Conservation (phyloP, 2,113 vertebrate species). For the Nerophis ophidion region DNA sequence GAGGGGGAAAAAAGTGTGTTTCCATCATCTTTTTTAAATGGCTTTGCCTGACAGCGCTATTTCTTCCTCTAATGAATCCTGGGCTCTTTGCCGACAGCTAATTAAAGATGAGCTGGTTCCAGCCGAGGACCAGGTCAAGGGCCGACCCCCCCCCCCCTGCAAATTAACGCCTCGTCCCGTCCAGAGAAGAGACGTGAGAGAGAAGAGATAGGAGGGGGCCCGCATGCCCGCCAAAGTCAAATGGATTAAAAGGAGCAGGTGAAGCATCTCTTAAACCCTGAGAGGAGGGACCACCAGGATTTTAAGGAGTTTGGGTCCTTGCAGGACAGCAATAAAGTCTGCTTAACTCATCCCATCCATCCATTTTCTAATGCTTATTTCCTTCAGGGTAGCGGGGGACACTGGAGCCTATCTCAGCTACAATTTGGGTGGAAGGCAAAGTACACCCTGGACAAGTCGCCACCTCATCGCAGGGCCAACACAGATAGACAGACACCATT, state of each 20-base stretch:
- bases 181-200: constrained; percentile 13
- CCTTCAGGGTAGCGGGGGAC: too few species aligned
- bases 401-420: too few species aligned
- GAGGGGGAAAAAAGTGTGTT: constrained; percentile 50
- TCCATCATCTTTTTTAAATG: constrained; percentile 74
- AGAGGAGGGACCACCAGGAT: constrained; percentile 15
- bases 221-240: constrained; percentile 61
- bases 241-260: constrained; percentile 66
- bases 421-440: too few species aligned
- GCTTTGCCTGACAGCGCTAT: constrained; percentile 68
- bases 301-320: constrained; percentile 30
- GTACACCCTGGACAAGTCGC: too few species aligned
- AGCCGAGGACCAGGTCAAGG: constrained; percentile 56
- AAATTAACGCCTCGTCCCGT: constrained; percentile 50
- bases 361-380: too few species aligned
- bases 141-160: constrained; percentile 45
- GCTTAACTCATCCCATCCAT: too few species aligned
- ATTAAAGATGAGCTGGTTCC: constrained; percentile 75
- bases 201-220: constrained; percentile 1
- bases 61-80: constrained; percentile 70
- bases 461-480: too few species aligned
- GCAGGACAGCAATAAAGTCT: constrained; percentile 46
- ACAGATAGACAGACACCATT: too few species aligned
- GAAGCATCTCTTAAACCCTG: constrained; percentile 28
- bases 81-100: constrained; percentile 72